phyloP scores from a whole-genome alignment of 2,888 invertebrate species.

The Athalia circularis region DNA sequence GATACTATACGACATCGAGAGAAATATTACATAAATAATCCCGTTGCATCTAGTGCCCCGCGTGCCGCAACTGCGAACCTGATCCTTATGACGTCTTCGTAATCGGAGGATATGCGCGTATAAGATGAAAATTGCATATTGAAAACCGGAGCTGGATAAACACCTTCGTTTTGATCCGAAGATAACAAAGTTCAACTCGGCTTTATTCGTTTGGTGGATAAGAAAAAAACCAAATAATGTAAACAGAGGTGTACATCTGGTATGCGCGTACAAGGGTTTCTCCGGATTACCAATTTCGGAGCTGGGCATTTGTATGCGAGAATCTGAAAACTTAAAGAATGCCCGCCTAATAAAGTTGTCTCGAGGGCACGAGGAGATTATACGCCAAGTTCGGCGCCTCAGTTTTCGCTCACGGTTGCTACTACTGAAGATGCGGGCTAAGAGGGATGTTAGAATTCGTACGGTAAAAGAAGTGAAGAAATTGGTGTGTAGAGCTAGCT shows the following conservation, averaged over 20 bases:
- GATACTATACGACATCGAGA: conserved; percentile 26
- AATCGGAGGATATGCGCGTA: background rate
- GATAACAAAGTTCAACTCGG: background rate
- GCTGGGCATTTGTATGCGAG: conserved; percentile 29
- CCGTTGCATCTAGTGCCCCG: background rate
- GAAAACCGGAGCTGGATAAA: too few relatives aligned
- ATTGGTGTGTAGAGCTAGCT: background rate
- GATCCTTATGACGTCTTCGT: background rate
- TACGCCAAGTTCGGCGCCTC: conserved; percentile 53
- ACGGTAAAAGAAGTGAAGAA: background rate
- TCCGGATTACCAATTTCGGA: conserved; percentile 29
- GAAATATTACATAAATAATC: conserved; percentile 31
- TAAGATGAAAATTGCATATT: too few relatives aligned
- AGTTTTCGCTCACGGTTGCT: conserved; percentile 24
- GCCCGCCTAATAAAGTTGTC: conserved; percentile 57
- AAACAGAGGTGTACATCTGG: background rate
- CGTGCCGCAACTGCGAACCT: too few relatives aligned
- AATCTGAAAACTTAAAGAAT: conserved; percentile 53
- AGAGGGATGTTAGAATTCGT: conserved; percentile 39
- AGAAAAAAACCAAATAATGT: background rate
- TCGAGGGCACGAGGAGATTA: conserved; percentile 55
- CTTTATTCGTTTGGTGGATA: background rate
- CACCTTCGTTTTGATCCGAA: background rate
- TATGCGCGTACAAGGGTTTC: conserved; percentile 7
- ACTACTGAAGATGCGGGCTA: conserved; percentile 42